Conservation (phyloP, 2,113 vertebrate genomes). For the Chauna torquata region DNA sequence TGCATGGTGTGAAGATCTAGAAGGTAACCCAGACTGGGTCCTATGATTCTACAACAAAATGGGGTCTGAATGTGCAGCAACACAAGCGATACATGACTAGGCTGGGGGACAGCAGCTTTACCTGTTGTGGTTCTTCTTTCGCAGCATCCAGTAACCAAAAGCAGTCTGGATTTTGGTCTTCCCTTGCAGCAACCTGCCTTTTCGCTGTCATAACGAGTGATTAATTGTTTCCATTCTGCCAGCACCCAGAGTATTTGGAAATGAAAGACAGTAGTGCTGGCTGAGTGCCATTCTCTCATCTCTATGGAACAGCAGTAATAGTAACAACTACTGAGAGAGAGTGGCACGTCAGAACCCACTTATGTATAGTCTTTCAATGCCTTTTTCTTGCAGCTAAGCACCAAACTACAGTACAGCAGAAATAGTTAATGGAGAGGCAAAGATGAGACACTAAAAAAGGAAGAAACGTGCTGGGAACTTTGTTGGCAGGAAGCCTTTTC, state of each 20-base stretch:
- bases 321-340: background rate
- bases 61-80: background rate
- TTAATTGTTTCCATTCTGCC: background rate
- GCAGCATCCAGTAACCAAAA: background rate
- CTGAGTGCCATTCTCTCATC: background rate
- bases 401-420: background rate
- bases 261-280: background rate
- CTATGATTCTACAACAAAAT: background rate
- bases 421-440: background rate
- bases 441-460: background rate
- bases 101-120: background rate
- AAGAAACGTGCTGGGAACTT: background rate
- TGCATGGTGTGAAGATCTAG: background rate
- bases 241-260: background rate
- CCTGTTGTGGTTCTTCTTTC: background rate
- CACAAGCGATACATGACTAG: rapidly evolving
- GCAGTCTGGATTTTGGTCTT: background rate
- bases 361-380: background rate
- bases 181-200: background rate
- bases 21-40: background rate
- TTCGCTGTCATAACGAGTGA: background rate
- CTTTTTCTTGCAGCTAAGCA: background rate
- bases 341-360: background rate
- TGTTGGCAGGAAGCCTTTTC: background rate
- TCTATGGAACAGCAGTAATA: background rate